Percentiles rank a stretch among this genome's conserved stretches.
phyloP scores from a whole-genome alignment of 2,888 invertebrate genomes.

The Eurytoma adleriae region DNA sequence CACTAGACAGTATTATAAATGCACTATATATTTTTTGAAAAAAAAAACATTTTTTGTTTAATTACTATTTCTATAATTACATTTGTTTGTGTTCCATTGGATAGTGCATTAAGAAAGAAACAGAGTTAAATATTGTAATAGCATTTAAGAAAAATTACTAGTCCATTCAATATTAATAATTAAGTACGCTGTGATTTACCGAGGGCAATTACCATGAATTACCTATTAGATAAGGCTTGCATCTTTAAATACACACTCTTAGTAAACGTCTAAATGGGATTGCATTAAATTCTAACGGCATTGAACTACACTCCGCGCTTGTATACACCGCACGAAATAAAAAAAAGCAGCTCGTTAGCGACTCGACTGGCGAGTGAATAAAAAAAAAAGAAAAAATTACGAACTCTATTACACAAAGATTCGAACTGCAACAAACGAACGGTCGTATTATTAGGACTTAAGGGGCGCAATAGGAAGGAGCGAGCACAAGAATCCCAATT shows the following conservation, averaged over 20 bases:
- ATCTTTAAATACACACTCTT: slow-evolving; percentile 29
- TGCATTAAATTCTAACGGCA: too few species aligned
- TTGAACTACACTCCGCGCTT: background rate
- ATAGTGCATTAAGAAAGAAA: too few species aligned
- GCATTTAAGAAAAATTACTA: too few species aligned
- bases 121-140: too few species aligned
- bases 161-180: too few species aligned
- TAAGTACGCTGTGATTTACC: background rate
- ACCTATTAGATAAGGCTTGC: slow-evolving; percentile 11
- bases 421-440: slow-evolving; percentile 39
- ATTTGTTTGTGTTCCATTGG: too few species aligned
- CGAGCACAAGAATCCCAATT: slow-evolving; percentile 57
- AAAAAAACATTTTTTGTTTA: too few species aligned
- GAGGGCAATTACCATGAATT: slow-evolving; percentile 16
- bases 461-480: slow-evolving; percentile 27
- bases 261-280: slow-evolving; percentile 10
- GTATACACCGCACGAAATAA: background rate
- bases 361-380: background rate
- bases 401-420: slow-evolving; percentile 45
- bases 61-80: too few species aligned
- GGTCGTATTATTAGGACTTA: slow-evolving; percentile 40
- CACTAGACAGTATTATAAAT: too few species aligned
- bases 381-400: slow-evolving; percentile 17
- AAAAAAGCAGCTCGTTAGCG: slow-evolving; percentile 15
- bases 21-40: too few species aligned